These are phyloP conservation scores for Patagioenas fasciata DNA, from an alignment of 2,113 vertebrate genomes.

Conservation along the genomic window DNA sequence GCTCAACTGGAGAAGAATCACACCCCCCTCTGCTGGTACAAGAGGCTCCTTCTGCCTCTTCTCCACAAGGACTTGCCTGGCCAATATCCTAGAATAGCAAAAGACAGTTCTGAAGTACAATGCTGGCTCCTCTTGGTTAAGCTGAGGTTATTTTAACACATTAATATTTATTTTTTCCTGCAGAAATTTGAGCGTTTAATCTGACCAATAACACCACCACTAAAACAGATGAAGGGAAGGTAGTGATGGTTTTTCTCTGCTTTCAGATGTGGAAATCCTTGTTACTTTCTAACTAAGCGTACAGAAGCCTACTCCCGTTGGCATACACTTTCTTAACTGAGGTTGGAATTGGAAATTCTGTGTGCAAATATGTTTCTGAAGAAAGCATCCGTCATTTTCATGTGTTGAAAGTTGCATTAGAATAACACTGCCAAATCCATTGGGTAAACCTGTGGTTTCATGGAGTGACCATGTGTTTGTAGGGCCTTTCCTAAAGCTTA, in stretches of 20 bases:
- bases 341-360: not conserved
- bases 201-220: not conserved
- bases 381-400: rapidly evolving
- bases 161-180: not conserved
- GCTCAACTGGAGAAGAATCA: not conserved
- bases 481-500: not conserved
- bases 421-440: not conserved
- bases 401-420: not conserved
- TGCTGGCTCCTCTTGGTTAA: not conserved
- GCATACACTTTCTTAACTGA: not conserved
- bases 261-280: not conserved
- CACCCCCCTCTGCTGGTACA: constrained; percentile 27
- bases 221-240: not conserved
- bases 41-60: not conserved
- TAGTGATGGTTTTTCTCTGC: not conserved
- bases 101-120: not conserved
- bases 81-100: not conserved
- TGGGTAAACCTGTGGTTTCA: not conserved
- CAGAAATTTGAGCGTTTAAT: not conserved
- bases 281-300: not conserved
- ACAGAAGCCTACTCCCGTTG: not conserved
- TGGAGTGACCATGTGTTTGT: not conserved
- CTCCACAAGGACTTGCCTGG: not conserved
- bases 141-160: not conserved
- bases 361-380: not conserved